Base-by-base conservation (phyloP, 1,140 invertebrate species). In the Pissodes strobi region DNA sequence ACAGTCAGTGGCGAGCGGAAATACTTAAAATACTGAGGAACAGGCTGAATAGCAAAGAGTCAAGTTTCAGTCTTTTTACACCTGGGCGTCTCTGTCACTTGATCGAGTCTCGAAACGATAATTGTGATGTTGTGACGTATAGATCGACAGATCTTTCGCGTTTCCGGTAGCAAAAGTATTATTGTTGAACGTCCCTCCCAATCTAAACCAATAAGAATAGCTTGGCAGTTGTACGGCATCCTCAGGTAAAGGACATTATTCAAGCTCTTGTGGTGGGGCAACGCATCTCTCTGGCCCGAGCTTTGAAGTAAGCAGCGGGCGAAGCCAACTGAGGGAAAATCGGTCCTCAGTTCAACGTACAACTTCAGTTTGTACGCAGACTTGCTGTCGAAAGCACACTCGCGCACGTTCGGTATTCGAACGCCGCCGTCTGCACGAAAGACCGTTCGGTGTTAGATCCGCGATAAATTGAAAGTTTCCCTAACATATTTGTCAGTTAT, bases 141-240 rank as follows among this genome's bases (percentile, higher is more conserved):
- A 46, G 15, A 61, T 68, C 62, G 66, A 68, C 56, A 64, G 66
- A 63, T 64, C 57, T 68, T 57, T 51, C 46, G 21, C 57, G 52
- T 68, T 68, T 68, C 67, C 67, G 67, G 67, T 62, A 55, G 34
- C 34, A 49, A 63, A 25, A 51, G 19, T 60, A 59, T 49, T 46
- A 58, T 68, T 64, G 64, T 63, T 43, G 61, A 48, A 49, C 65
- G 46, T 60, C 67, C 63, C 61, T 46, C 48, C 61, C 49, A 52
- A 55, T 60, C 48, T 30, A 57, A 64, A 68, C 67, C 62, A 65
- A 68, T 68, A 68, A 64, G 60, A 67, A 57, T 62, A 22, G 60
- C 59, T 61, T 51, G 52, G 45, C 60, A 27, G 66, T 49, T 43
- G 55, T 58, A 38, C 51, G 39, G 56, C 49, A 56, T 38, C 19